These are phyloP conservation scores for Listronotus oregonensis DNA, from an alignment of 1,140 invertebrate species.

Conservation along the genomic window DNA sequence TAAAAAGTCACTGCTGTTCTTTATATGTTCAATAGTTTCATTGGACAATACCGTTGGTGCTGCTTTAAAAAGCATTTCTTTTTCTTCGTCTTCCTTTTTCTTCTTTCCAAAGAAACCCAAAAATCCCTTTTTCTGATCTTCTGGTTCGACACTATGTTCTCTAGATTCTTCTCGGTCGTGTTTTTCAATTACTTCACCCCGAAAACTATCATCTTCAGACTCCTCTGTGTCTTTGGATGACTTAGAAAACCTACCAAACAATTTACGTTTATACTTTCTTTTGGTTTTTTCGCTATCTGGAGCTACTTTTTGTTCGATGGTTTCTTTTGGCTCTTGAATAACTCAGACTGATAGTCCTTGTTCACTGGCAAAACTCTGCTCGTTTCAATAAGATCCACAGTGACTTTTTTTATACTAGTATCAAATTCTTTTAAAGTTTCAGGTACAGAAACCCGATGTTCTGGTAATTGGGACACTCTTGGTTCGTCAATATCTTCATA, in stretches of 20 bases:
- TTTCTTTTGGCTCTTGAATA: neutral
- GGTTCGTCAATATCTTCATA: conserved; percentile 46
- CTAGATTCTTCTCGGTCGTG: conserved; percentile 51
- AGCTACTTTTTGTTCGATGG: conserved; percentile 2
- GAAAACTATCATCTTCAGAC: conserved; percentile 39
- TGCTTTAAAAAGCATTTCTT: neutral
- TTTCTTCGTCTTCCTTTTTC: conserved; percentile 12
- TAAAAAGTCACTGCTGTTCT: conserved; percentile 25
- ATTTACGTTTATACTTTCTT: conserved; percentile 40
- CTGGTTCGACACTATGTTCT: conserved; percentile 35
- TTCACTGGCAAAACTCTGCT: conserved; percentile 40
- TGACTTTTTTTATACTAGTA: conserved; percentile 41
- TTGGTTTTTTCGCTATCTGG: conserved; percentile 41
- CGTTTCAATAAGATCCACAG: conserved; percentile 49
- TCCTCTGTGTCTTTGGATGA: conserved; percentile 46
- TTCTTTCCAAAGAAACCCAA: conserved; percentile 39
- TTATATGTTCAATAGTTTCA: conserved; percentile 35
- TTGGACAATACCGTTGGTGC: conserved; percentile 14
- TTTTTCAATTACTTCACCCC: conserved; percentile 49
- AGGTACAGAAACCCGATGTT: conserved; percentile 24
- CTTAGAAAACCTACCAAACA: conserved; percentile 47
- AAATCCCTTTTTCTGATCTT: conserved; percentile 37
- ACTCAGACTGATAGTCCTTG: conserved; percentile 38
- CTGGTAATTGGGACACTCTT: conserved; percentile 28
- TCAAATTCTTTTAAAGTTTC: conserved; percentile 21